Percentiles rank a stretch among this genome's conserved stretches.
phyloP scores from a whole-genome alignment of 2,113 vertebrate genomes.

The Chamaea fasciata region DNA sequence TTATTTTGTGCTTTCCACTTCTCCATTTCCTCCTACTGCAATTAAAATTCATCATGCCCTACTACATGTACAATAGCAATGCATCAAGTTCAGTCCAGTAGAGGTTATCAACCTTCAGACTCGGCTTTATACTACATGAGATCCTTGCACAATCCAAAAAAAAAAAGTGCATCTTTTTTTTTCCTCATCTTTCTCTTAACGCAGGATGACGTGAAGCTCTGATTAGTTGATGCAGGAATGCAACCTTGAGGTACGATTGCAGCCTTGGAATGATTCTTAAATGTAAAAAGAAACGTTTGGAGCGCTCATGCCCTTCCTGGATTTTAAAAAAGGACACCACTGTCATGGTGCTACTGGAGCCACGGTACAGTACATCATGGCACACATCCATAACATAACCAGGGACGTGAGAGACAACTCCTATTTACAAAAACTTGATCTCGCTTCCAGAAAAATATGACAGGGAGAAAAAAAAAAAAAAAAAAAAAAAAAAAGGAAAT shows the following conservation, averaged over 20 bases:
- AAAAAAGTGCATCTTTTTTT: constrained; percentile 20
- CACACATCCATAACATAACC: constrained; percentile 40
- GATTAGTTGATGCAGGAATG: constrained; percentile 33
- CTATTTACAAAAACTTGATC: constrained; percentile 60
- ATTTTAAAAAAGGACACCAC: constrained; percentile 44
- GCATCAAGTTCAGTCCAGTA: constrained; percentile 28
- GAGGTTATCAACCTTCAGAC: background rate
- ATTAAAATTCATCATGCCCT: constrained; percentile 35
- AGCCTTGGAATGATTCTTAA: constrained; percentile 45
- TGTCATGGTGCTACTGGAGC: constrained; percentile 43
- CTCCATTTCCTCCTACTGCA: constrained; percentile 31
- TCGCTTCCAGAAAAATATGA: constrained; percentile 58
- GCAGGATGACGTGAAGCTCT: constrained; percentile 32
- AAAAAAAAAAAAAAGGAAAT: background rate
- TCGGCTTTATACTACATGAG: background rate
- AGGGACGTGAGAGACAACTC: constrained; percentile 25
- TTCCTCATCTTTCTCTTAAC: constrained; percentile 12
- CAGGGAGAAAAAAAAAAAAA: background rate
- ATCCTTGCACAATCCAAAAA: constrained; percentile 2
- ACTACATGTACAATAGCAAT: constrained; percentile 17
- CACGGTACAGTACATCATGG: constrained; percentile 62
- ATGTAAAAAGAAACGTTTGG: constrained; percentile 30
- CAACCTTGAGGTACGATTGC: constrained; percentile 43
- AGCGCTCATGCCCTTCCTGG: background rate
- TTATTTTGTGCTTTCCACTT: constrained; percentile 68